Conservation (phyloP, 2,888 invertebrate species). For the Melanotus villosus region DNA sequence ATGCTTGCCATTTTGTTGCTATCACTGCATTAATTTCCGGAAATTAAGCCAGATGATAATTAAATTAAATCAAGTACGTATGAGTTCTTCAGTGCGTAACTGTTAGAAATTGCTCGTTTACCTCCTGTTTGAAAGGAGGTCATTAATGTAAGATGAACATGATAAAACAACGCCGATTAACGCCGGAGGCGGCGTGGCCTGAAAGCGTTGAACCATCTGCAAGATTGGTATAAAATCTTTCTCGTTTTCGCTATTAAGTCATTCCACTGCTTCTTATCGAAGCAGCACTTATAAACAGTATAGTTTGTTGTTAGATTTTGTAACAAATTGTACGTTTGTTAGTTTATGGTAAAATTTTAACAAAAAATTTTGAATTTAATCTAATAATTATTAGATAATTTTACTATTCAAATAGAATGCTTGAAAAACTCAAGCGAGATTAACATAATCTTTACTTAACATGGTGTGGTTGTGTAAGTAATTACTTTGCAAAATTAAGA, state of each 20-base stretch:
- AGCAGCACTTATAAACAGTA: neutral
- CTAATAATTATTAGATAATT: no score
- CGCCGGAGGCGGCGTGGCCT: constrained; percentile 30
- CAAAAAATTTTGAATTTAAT: no score
- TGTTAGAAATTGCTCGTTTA: constrained; percentile 36
- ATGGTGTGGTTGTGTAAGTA: no score
- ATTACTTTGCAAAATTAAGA: no score
- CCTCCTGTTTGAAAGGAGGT: constrained; percentile 39
- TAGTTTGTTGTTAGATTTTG: neutral
- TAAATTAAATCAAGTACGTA: constrained; percentile 21
- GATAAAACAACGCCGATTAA: constrained; percentile 29
- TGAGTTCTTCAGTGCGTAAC: constrained; percentile 25
- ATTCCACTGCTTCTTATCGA: constrained; percentile 13
- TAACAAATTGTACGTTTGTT: no score
- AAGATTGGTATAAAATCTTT: constrained; percentile 35
- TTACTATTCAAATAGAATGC: no score
- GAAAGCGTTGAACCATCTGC: constrained; percentile 41
- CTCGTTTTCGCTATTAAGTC: constrained; percentile 22
- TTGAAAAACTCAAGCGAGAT: no score
- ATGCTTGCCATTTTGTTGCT: constrained; percentile 6
- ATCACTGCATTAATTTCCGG: neutral
- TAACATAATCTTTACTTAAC: no score
- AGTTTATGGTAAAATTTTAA: no score
- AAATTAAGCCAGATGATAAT: constrained; percentile 1
- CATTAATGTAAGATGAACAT: constrained; percentile 31